These are phyloP conservation scores for Tenthredo distinguenda DNA, from an alignment of 2,888 invertebrate genomes.

Conservation along the genomic window DNA sequence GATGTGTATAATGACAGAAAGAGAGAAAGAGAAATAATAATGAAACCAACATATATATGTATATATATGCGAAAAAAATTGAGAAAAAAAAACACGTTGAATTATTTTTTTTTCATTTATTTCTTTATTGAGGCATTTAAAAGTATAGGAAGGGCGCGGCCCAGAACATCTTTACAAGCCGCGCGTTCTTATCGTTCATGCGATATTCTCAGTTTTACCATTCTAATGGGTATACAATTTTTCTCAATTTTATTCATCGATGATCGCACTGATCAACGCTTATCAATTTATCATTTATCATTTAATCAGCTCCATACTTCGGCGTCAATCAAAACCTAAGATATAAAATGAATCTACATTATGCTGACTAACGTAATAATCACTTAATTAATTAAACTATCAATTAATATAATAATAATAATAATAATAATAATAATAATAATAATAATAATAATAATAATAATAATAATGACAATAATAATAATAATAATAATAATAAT, in stretches of 20 bases:
- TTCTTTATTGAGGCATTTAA: conserved; percentile 64
- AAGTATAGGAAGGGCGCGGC: conserved; percentile 62
- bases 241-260: neutral
- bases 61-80: neutral
- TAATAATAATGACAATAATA: conserved; percentile 73
- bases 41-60: conserved; percentile 5
- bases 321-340: conserved; percentile 58
- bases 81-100: conserved; percentile 50
- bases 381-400: conserved; percentile 75
- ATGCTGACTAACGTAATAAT: conserved; percentile 72
- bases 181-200: conserved; percentile 53
- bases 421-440: conserved; percentile 70
- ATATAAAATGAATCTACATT: conserved; percentile 73
- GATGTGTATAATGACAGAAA: neutral
- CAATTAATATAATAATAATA: conserved; percentile 73
- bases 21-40: conserved; percentile 30
- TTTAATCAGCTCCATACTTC: conserved; percentile 40
- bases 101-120: conserved; percentile 60
- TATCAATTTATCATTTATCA: conserved; percentile 37
- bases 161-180: conserved; percentile 60
- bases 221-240: conserved; percentile 45
- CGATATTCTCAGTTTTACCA: conserved; percentile 3
- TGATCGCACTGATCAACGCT: conserved; percentile 6
- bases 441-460: conserved; percentile 72
- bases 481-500: conserved; percentile 73